Evolutionary conservation across 92 coral and sea anemone species (phyloP).

Genomic region (Zoanthus sansibaricus): DNA sequence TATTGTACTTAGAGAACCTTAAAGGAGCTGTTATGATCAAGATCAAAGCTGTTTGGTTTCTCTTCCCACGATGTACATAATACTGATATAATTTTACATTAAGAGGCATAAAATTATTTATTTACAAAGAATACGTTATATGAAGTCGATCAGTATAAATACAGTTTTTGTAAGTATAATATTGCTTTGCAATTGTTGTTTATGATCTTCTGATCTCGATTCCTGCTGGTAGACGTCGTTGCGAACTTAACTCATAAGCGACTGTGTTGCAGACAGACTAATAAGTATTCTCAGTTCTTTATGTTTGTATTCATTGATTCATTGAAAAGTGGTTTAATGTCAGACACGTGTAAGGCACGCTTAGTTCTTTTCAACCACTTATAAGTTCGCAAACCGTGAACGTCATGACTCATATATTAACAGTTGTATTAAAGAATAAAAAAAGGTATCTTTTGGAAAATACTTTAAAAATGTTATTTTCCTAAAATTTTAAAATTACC

Average conservation of each 20-base stretch:
- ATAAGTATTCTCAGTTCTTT: conserved; percentile 7
- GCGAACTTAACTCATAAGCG: not conserved
- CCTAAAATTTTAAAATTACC: conserved; percentile 1
- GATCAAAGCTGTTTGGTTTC: not conserved
- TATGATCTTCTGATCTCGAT: conserved; percentile 48
- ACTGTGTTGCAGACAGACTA: conserved; percentile 15
- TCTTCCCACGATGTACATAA: not conserved
- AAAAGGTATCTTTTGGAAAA: not conserved
- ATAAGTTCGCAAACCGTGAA: not conserved
- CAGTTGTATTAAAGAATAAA: not conserved
- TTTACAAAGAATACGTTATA: conserved; percentile 29
- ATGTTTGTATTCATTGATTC: not conserved
- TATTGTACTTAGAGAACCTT: not conserved
- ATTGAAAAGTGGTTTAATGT: conserved; percentile 9
- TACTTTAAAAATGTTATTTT: not conserved
- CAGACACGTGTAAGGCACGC: conserved; percentile 51
- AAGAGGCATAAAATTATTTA: conserved; percentile 21
- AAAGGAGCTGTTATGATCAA: not conserved
- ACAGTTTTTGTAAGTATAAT: conserved; percentile 6
- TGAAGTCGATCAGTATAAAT: conserved; percentile 3
- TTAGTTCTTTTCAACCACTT: conserved; percentile 28
- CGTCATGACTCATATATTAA: not conserved
- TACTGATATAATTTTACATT: conserved; percentile 16
- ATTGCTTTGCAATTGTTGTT: conserved; percentile 26
- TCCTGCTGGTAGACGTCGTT: conserved; percentile 42